Percentiles rank a stretch among this genome's conserved stretches.
Conservation (phyloP, 1,140 invertebrate species). For the Achatina immaculata region DNA sequence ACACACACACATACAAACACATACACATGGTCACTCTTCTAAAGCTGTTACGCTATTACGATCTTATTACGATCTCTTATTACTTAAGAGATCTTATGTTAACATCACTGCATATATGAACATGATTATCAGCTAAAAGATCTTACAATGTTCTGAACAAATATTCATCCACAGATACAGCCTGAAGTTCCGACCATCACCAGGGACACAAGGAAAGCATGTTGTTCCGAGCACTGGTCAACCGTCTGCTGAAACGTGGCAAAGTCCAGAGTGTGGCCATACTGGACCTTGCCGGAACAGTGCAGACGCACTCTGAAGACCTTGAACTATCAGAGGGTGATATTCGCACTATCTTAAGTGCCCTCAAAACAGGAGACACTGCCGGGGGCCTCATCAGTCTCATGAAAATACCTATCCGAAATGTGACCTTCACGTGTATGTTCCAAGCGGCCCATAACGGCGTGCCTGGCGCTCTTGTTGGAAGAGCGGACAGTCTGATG, state of each 20-base stretch:
- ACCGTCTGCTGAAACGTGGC: neutral
- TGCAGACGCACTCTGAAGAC: neutral
- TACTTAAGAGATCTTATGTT: too few relatives aligned
- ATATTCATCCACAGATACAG: too few relatives aligned
- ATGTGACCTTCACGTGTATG: neutral
- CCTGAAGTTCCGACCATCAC: too few relatives aligned
- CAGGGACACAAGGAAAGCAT: too few relatives aligned
- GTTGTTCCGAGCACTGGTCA: neutral
- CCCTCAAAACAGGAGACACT: neutral
- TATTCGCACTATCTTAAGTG: neutral
- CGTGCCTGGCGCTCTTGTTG: neutral
- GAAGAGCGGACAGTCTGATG: neutral
- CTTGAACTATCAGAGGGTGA: neutral
- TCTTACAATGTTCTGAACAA: too few relatives aligned
- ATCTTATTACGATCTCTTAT: too few relatives aligned
- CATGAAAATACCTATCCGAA: neutral
- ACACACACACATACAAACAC: too few relatives aligned
- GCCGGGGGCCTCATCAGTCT: neutral
- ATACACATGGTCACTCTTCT: too few relatives aligned
- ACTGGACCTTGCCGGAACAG: neutral
- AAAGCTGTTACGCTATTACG: too few relatives aligned
- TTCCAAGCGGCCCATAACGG: neutral
- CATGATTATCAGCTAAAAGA: too few relatives aligned
- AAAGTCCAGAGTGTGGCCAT: constrained; percentile 1
- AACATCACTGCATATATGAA: too few relatives aligned